Percentiles rank a stretch among this genome's conserved stretches.
Evolutionary conservation across 2,888 invertebrate species (phyloP).

Genomic region (Cosmorhoe ocellata): DNA sequence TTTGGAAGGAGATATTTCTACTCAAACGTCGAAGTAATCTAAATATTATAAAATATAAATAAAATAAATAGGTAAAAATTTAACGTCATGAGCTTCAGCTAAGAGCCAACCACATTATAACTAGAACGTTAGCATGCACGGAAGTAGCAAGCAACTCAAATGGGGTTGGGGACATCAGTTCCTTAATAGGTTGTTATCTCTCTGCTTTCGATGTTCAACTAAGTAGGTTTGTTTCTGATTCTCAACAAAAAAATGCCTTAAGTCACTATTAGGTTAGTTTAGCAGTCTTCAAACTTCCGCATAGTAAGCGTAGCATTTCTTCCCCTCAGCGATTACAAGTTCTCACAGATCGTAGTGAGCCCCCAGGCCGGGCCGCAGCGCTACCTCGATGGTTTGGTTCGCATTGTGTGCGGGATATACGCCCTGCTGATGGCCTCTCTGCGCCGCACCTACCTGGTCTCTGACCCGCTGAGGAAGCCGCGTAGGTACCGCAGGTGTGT

Average conservation of each 20-base stretch:
- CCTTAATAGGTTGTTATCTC: too few species aligned
- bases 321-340: slow-evolving; percentile 68
- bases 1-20: too few species aligned
- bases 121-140: too few species aligned
- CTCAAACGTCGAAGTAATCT: too few species aligned
- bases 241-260: too few species aligned
- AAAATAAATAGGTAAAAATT: too few species aligned
- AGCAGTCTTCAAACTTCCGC: neutral
- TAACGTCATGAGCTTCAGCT: too few species aligned
- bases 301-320: slow-evolving; percentile 36
- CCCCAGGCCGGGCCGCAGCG: slow-evolving; percentile 37
- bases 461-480: slow-evolving; percentile 43
- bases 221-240: too few species aligned
- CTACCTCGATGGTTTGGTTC: slow-evolving; percentile 64
- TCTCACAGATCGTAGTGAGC: slow-evolving; percentile 64
- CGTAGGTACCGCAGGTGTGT: slow-evolving; percentile 57
- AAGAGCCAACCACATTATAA: too few species aligned
- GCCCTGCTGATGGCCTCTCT: slow-evolving; percentile 51
- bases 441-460: slow-evolving; percentile 45
- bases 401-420: slow-evolving; percentile 61
- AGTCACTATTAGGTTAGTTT: too few species aligned
- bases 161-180: neutral
- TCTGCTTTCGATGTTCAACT: neutral
- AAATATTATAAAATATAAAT: too few species aligned
- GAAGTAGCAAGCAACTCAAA: slow-evolving; percentile 7